A percentile compares a stretch with the other conserved stretches of the same genome.
phyloP scores from a whole-genome alignment of 2,888 invertebrate genomes.

The Apamea monoglypha region DNA sequence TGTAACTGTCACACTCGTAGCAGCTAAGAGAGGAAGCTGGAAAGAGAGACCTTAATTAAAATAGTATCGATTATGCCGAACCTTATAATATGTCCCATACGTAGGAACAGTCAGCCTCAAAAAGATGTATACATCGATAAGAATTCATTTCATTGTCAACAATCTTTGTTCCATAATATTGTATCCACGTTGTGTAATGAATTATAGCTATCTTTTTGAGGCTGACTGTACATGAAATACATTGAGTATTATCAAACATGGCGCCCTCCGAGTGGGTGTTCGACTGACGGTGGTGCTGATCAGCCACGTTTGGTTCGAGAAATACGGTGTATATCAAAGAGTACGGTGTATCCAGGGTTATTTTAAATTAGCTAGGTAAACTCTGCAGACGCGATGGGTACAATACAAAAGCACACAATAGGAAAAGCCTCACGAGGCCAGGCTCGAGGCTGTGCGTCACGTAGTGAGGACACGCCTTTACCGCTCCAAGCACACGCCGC shows the following conservation, averaged over 20 bases:
- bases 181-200: not conserved
- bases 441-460: too few relatives aligned
- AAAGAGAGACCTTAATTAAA: slow-evolving; percentile 7
- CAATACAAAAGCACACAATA: too few relatives aligned
- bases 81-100: not conserved
- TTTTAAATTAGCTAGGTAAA: too few relatives aligned
- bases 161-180: not conserved
- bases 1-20: slow-evolving; percentile 23
- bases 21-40: slow-evolving; percentile 20
- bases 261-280: not conserved
- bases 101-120: not conserved
- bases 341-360: too few relatives aligned
- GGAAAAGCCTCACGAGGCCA: too few relatives aligned
- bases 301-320: not conserved
- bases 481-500: not conserved
- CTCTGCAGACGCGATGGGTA: too few relatives aligned
- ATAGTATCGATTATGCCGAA: not conserved
- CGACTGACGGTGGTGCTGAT: not conserved
- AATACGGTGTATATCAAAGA: not conserved
- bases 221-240: not conserved
- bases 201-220: not conserved
- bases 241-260: not conserved
- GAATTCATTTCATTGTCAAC: too few relatives aligned
- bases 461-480: too few relatives aligned
- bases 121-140: not conserved